Conservation (phyloP, 2,888 invertebrate genomes). For the Amiota communis region DNA sequence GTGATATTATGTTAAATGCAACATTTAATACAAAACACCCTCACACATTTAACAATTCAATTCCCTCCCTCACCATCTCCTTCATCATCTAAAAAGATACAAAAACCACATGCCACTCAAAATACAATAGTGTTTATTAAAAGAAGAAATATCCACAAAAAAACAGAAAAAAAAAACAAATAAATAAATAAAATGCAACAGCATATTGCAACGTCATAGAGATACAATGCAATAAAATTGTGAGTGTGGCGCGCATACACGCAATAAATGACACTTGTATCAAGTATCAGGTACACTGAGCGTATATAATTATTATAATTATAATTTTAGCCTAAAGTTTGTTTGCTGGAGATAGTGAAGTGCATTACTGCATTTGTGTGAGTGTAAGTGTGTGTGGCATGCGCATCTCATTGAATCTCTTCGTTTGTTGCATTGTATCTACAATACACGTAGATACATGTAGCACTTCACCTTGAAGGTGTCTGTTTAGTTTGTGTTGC, state of each 20-base stretch:
- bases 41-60: neutral
- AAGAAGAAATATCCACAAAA: slow-evolving; percentile 37
- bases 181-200: too few relatives aligned
- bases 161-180: neutral
- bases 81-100: neutral
- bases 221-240: slow-evolving; percentile 29
- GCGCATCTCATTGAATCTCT: neutral
- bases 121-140: neutral
- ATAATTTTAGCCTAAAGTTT: slow-evolving; percentile 4
- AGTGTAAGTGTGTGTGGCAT: neutral
- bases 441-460: slow-evolving; percentile 25
- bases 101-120: neutral
- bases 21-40: neutral
- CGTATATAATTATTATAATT: slow-evolving; percentile 27
- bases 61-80: neutral
- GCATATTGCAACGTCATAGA: neutral
- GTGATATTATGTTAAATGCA: slow-evolving; percentile 22
- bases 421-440: neutral
- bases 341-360: neutral
- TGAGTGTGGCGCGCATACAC: slow-evolving; percentile 37
- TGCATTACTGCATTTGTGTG: neutral
- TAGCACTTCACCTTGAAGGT: slow-evolving; percentile 57
- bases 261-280: slow-evolving; percentile 52
- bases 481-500: slow-evolving; percentile 19
- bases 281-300: slow-evolving; percentile 6